Evolutionary conservation across 1,140 invertebrate genomes (phyloP).

Genomic region (Sarcophaga bullata): DNA sequence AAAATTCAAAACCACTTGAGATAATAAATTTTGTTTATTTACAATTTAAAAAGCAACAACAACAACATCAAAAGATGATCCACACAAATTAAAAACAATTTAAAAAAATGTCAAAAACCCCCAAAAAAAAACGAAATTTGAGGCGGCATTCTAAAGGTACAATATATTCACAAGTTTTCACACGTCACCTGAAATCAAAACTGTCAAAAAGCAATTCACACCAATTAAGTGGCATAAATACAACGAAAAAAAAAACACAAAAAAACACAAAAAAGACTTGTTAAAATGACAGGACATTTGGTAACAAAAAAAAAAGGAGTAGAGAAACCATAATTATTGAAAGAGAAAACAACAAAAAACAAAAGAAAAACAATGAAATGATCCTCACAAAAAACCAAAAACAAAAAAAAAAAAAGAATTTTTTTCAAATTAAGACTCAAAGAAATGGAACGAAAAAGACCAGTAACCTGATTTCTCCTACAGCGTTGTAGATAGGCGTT

Average conservation of each 20-base stretch:
- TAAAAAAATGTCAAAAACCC: too few species aligned
- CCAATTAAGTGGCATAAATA: constrained; percentile 35
- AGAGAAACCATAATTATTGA: neutral
- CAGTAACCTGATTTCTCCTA: neutral
- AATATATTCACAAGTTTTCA: constrained; percentile 19
- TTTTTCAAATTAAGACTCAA: neutral
- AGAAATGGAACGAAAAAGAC: neutral
- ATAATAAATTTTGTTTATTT: too few species aligned
- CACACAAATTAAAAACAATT: too few species aligned
- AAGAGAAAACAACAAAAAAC: neutral
- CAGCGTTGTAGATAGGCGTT: neutral
- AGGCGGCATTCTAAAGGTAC: too few species aligned
- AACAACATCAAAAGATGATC: too few species aligned
- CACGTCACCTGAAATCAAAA: constrained; percentile 38
- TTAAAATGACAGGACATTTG: neutral
- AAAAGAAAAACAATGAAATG: neutral
- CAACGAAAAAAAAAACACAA: neutral
- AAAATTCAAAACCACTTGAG: too few species aligned
- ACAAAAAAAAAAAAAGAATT: neutral
- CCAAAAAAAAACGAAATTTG: too few species aligned
- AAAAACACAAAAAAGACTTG: neutral
- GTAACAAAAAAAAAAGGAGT: neutral
- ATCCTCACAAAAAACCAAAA: neutral
- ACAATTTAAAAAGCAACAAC: too few species aligned
- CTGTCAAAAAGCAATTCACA: constrained; percentile 39